Conservation (phyloP, 2,113 vertebrate species). For the Tenebrosternarchus preto region DNA sequence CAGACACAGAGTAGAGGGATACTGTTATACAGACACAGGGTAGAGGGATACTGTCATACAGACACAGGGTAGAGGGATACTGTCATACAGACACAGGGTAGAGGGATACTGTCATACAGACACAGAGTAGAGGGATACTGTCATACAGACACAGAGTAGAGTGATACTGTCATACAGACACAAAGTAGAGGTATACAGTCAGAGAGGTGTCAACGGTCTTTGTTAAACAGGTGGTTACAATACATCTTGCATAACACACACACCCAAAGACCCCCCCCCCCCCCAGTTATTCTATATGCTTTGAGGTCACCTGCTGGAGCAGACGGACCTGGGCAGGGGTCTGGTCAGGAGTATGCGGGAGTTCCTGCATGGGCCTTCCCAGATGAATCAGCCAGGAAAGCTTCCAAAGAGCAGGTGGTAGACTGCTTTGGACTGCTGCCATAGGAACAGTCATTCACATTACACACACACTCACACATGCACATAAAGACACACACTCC, state of each 20-base stretch:
- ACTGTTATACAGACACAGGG: neutral
- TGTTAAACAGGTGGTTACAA: neutral
- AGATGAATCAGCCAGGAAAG: slow-evolving; percentile 32
- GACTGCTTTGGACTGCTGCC: slow-evolving; percentile 47
- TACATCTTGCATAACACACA: slow-evolving; percentile 23
- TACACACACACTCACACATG: slow-evolving; percentile 64
- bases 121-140: too few relatives aligned
- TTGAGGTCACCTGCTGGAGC: slow-evolving; percentile 80
- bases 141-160: too few relatives aligned
- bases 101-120: too few relatives aligned
- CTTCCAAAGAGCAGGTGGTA: slow-evolving; percentile 47
- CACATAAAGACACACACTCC: too few relatives aligned
- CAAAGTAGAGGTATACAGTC: too few relatives aligned
- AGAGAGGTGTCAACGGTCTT: neutral
- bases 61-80: too few relatives aligned
- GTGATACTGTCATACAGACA: too few relatives aligned
- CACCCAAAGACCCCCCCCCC: neutral
- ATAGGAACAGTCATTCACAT: too few relatives aligned
- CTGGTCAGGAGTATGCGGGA: slow-evolving; percentile 52
- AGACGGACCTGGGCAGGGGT: slow-evolving; percentile 70
- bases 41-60: too few relatives aligned
- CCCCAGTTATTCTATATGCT: slow-evolving; percentile 62
- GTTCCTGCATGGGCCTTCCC: neutral
- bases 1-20: too few relatives aligned
- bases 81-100: too few relatives aligned